A percentile compares a stretch with the other conserved stretches of the same genome.
These are phyloP conservation scores for Caranx melampygus DNA, from an alignment of 2,113 vertebrate species.

Conservation along the genomic window DNA sequence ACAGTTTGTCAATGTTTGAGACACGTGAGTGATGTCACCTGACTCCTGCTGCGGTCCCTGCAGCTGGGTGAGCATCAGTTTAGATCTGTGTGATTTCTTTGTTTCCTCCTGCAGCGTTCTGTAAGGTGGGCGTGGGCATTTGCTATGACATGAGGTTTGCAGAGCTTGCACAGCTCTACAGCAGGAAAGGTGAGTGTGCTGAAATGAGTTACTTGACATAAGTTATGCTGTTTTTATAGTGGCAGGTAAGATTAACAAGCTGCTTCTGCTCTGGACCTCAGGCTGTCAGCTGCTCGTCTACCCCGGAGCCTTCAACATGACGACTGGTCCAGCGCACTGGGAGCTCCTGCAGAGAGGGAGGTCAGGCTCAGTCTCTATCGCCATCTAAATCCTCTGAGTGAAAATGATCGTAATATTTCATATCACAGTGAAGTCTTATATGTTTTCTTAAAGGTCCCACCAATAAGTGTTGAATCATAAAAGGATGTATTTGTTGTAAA, in stretches of 20 bases:
- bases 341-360: constrained; percentile 93
- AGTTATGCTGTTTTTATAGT: not conserved
- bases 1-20: constrained; percentile 90
- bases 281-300: constrained; percentile 96
- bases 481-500: too few relatives aligned
- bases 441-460: too few relatives aligned
- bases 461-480: too few relatives aligned
- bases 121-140: constrained; percentile 96
- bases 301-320: constrained; percentile 98
- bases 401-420: not conserved
- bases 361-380: constrained; percentile 78
- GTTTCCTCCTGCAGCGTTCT: constrained; percentile 87
- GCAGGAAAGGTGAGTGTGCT: constrained; percentile 87
- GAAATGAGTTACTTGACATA: rapidly evolving
- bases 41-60: too few relatives aligned
- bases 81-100: not conserved
- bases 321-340: constrained; percentile 97
- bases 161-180: constrained; percentile 95
- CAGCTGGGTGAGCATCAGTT: not conserved
- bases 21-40: constrained; percentile 87
- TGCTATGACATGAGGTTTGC: constrained; percentile 97
- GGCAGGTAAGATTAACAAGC: not conserved
- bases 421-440: too few relatives aligned
- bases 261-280: constrained; percentile 52
- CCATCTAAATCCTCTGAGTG: not conserved